phyloP scores from a whole-genome alignment of 2,113 vertebrate species.

The Bos javanicus region DNA sequence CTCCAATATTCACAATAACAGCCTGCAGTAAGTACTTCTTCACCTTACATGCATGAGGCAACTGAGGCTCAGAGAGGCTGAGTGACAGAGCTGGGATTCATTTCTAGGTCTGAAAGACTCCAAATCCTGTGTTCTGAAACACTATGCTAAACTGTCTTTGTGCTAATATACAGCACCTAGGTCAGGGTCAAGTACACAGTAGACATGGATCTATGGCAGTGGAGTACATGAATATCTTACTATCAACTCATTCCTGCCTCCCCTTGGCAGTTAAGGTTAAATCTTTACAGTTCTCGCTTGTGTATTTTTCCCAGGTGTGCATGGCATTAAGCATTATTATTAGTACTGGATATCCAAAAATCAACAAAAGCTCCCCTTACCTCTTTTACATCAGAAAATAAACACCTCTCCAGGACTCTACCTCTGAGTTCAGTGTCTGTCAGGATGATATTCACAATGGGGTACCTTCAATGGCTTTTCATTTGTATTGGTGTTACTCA shows the following conservation, averaged over 20 bases:
- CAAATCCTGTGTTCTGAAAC: background rate
- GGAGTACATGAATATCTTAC: background rate
- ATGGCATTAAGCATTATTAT: background rate
- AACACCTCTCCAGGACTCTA: conserved; percentile 23
- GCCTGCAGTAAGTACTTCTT: background rate
- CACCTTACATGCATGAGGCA: background rate
- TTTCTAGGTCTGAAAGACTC: background rate
- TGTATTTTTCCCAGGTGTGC: background rate
- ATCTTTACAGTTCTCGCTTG: background rate
- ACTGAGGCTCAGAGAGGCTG: background rate
- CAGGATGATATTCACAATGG: background rate
- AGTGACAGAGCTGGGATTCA: background rate
- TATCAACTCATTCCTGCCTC: background rate
- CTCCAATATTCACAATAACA: background rate
- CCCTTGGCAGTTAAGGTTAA: background rate
- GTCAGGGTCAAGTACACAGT: background rate
- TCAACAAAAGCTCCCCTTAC: conserved; percentile 40
- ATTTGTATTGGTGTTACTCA: conserved; percentile 45
- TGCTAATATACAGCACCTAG: background rate
- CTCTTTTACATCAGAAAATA: conserved; percentile 39
- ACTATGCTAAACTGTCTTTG: background rate
- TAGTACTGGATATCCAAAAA: background rate
- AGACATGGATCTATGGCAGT: background rate
- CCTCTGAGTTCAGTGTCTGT: conserved; percentile 1
- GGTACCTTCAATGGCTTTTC: background rate